Percentiles rank a stretch among this genome's conserved stretches.
Conservation (phyloP, 23 tunicate genomes). For the Oikopleura vanhoeffeni region DNA sequence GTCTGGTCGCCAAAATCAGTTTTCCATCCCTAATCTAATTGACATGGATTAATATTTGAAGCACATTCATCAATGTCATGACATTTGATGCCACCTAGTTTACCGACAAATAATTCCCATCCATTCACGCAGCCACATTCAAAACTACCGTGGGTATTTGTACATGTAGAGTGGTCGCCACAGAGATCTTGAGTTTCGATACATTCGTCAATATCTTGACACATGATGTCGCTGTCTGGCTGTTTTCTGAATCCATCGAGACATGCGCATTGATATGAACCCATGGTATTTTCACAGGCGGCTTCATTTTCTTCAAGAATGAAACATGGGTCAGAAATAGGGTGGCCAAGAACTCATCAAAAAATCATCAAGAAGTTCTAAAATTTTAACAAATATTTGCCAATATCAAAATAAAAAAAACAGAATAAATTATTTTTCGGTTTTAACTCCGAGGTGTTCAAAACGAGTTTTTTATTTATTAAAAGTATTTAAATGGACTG, state of each 20-base stretch:
- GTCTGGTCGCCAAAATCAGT: no score
- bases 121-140: not conserved
- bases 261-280: not conserved
- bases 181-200: not conserved
- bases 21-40: no score
- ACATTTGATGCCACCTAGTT: not conserved
- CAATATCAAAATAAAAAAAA: no score
- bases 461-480: no score
- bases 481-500: no score
- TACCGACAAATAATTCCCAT: not conserved
- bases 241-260: not conserved
- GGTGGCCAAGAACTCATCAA: no score
- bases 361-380: no score
- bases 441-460: no score
- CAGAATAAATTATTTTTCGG: no score
- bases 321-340: not conserved
- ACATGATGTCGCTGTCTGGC: not conserved
- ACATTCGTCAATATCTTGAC: not conserved
- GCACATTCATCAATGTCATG: not conserved
- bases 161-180: not conserved
- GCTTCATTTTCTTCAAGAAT: not conserved
- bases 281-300: not conserved
- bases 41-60: not conserved
- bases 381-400: no score
- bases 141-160: not conserved